phyloP scores from a whole-genome alignment of 2,113 vertebrate species.

The Anguilla japonica region DNA sequence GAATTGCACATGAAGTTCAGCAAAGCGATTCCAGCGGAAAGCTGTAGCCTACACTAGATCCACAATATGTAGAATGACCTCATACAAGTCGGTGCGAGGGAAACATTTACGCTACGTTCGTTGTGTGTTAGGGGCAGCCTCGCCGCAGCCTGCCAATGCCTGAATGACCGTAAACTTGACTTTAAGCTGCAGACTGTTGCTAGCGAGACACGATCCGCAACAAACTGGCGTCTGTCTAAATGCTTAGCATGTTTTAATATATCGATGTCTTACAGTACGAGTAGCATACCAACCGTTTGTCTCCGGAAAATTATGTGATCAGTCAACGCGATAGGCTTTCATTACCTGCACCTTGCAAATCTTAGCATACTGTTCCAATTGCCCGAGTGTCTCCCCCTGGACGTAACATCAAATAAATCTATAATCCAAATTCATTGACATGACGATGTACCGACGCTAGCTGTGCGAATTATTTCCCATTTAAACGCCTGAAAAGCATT shows the following conservation, averaged over 20 bases:
- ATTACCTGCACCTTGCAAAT: background rate
- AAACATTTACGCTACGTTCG: background rate
- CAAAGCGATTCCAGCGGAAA: background rate
- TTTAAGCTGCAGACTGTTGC: conserved; percentile 12
- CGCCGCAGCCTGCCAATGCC: background rate
- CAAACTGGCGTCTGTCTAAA: background rate
- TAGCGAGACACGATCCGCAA: background rate
- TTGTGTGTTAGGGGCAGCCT: background rate
- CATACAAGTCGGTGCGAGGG: background rate
- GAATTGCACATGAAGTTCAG: background rate
- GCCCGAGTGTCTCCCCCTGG: background rate
- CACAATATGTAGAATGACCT: background rate
- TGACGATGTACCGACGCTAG: background rate
- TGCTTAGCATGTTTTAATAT: background rate
- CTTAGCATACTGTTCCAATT: background rate
- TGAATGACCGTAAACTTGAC: conserved; percentile 26
- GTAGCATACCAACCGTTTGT: background rate
- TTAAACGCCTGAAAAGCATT: background rate
- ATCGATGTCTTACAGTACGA: background rate
- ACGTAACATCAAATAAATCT: background rate
- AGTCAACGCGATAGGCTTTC: background rate
- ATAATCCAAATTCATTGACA: background rate
- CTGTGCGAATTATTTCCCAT: background rate
- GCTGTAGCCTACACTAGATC: background rate
- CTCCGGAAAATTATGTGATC: background rate